Evolutionary conservation across 2,888 invertebrate genomes (phyloP).

Genomic region (Vannuccia rotundouncinata): DNA sequence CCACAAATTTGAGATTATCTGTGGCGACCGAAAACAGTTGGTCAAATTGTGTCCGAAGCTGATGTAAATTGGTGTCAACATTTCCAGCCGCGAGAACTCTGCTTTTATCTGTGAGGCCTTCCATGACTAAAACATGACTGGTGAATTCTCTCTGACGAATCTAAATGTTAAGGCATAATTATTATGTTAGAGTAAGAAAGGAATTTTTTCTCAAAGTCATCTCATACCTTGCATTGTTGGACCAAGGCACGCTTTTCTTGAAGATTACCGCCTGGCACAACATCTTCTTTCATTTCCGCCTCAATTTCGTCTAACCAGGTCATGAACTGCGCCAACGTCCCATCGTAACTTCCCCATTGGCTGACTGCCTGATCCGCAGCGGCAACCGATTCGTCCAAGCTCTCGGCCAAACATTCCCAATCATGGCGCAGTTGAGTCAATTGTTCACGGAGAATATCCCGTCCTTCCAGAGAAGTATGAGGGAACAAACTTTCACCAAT

Average conservation of each 20-base stretch:
- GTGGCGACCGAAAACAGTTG: background rate
- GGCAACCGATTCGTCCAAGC: background rate
- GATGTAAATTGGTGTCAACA: background rate
- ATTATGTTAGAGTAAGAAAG: no score
- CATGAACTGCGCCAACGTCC: background rate
- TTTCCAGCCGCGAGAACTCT: background rate
- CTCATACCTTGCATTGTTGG: slow-evolving; percentile 1
- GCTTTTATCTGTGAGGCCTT: background rate
- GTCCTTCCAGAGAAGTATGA: background rate
- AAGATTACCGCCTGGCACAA: background rate
- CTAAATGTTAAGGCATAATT: background rate
- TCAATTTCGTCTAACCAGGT: background rate
- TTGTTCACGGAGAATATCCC: background rate
- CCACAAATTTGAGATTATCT: background rate
- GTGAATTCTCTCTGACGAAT: background rate
- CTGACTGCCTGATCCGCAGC: background rate
- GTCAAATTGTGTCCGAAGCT: background rate
- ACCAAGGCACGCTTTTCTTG: background rate
- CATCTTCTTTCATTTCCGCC: background rate
- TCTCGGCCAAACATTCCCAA: background rate
- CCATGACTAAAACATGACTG: background rate
- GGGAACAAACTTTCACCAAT: background rate
- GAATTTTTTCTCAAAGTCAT: no score
- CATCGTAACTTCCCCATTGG: background rate
- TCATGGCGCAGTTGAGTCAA: background rate